These are phyloP conservation scores for Conger conger DNA, from an alignment of 2,113 vertebrate species.

Conservation along the genomic window DNA sequence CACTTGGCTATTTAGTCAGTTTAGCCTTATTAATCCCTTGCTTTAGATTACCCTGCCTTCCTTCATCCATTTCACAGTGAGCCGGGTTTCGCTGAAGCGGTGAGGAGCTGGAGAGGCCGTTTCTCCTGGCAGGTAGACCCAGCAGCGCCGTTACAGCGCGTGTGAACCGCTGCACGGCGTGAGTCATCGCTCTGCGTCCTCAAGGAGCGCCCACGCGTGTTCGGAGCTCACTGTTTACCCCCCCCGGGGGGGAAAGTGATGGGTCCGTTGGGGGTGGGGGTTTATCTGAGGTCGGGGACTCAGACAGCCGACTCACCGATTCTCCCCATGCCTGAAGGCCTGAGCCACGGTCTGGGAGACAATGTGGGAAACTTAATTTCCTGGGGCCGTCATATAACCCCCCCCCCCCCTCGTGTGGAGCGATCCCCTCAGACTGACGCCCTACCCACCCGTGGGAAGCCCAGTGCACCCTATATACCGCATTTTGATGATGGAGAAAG, in stretches of 20 bases:
- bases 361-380: neutral
- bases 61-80: neutral
- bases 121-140: neutral
- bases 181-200: conserved; percentile 10
- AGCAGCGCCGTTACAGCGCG: neutral
- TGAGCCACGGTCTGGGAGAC: neutral
- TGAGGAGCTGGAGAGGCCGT: neutral
- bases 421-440: neutral
- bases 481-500: neutral
- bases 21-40: neutral
- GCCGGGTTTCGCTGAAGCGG: neutral
- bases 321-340: neutral
- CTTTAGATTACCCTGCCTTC: neutral
- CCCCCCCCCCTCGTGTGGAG: neutral
- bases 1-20: neutral
- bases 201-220: neutral
- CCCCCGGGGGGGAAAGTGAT: neutral
- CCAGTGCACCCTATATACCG: neutral
- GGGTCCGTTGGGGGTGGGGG: neutral
- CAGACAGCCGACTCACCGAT: neutral
- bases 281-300: neutral
- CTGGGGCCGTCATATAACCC: neutral
- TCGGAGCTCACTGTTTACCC: neutral
- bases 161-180: neutral
- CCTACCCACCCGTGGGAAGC: neutral